Evolutionary conservation across 23 tunicate species (phyloP).

Genomic region (Diplosoma virens): DNA sequence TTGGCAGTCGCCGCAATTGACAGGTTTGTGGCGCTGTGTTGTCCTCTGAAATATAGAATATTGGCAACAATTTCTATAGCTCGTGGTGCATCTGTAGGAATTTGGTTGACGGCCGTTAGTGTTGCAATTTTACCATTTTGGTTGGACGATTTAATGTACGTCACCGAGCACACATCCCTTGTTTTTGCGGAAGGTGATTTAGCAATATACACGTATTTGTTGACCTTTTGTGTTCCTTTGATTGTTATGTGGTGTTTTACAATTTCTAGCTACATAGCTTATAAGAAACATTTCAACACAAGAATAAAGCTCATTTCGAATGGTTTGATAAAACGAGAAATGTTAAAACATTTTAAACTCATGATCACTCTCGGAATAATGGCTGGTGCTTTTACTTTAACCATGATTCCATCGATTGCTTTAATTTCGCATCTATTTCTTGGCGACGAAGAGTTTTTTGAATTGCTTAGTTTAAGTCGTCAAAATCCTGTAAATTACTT

Average conservation of each 20-base stretch:
- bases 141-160: conserved; percentile 23
- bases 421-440: conserved; percentile 23
- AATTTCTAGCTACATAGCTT: too few species aligned
- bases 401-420: conserved; percentile 37
- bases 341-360: too few species aligned
- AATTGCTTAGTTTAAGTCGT: too few species aligned
- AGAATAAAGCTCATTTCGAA: too few species aligned
- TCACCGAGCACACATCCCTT: conserved; percentile 26
- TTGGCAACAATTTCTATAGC: neutral
- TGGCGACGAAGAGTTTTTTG: too few species aligned
- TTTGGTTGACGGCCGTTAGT: conserved; percentile 15
- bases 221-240: conserved; percentile 46
- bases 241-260: conserved; percentile 46
- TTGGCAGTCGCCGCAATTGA: conserved; percentile 36
- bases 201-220: conserved; percentile 24
- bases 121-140: conserved; percentile 49
- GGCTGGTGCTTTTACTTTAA: conserved; percentile 57
- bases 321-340: too few species aligned
- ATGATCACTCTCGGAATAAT: conserved; percentile 66
- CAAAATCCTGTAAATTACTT: too few species aligned
- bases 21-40: conserved; percentile 33
- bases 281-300: too few species aligned
- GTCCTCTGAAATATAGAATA: conserved; percentile 33
- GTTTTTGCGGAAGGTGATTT: conserved; percentile 20
- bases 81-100: neutral